These are phyloP conservation scores for Thymelicus acteon DNA, from an alignment of 2,888 invertebrate species.

Conservation along the genomic window DNA sequence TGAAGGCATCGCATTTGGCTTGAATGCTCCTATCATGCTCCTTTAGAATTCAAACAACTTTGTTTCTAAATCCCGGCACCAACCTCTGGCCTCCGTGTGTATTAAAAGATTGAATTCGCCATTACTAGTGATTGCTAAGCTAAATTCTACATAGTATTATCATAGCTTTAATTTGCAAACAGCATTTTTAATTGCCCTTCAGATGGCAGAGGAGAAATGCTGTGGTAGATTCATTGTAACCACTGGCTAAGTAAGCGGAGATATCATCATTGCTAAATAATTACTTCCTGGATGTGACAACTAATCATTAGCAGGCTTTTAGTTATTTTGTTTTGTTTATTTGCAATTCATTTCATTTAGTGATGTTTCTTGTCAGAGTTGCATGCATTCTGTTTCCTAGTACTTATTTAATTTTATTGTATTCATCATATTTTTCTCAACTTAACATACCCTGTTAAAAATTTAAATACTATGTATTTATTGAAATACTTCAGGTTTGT, in stretches of 20 bases:
- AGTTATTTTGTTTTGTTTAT: slow-evolving; percentile 16
- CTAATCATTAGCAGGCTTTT: slow-evolving; percentile 13
- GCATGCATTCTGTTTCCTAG: slow-evolving; percentile 15
- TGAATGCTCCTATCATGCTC: slow-evolving; percentile 60
- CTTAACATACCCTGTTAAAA: slow-evolving; percentile 3
- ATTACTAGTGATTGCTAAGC: neutral
- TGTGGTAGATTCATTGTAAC: too few species aligned
- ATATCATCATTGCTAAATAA: slow-evolving; percentile 5
- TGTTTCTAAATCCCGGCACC: neutral
- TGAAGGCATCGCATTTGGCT: slow-evolving; percentile 55
- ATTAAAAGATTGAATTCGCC: neutral
- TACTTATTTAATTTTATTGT: slow-evolving; percentile 7
- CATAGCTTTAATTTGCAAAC: neutral
- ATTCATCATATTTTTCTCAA: neutral
- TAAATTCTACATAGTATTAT: neutral
- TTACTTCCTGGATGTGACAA: slow-evolving; percentile 3
- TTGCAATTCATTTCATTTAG: slow-evolving; percentile 31
- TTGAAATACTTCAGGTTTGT: slow-evolving; percentile 15
- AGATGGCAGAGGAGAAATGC: too few species aligned
- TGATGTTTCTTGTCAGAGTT: slow-evolving; percentile 13
- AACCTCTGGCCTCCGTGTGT: neutral
- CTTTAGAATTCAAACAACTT: slow-evolving; percentile 40
- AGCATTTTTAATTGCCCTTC: neutral
- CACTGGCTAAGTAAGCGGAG: neutral
- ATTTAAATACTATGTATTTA: neutral